phyloP scores from a whole-genome alignment of 2,888 invertebrate genomes.

The Kryphioiulus occultus region DNA sequence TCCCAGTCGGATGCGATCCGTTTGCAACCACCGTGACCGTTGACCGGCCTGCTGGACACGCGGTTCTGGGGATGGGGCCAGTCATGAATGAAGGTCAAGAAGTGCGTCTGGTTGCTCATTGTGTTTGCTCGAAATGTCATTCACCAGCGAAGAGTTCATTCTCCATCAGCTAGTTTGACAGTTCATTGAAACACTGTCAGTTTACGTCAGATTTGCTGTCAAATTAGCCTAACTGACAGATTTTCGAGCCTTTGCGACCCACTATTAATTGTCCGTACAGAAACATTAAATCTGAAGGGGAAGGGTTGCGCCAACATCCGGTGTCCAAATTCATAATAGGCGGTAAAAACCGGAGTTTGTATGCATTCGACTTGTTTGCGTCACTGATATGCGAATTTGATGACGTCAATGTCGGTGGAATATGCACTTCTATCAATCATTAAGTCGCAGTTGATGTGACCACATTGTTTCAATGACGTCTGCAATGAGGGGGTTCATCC shows the following conservation, averaged over 20 bases:
- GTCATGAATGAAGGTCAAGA: background rate
- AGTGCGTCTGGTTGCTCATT: background rate
- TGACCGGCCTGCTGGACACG: background rate
- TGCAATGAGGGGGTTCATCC: background rate
- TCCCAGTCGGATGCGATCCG: background rate
- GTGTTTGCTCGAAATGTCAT: background rate
- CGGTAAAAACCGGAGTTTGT: background rate
- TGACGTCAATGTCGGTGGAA: background rate
- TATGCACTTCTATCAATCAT: background rate
- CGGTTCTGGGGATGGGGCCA: background rate
- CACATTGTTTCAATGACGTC: background rate
- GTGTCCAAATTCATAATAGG: background rate
- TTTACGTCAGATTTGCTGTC: too few relatives aligned
- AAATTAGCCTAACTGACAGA: background rate
- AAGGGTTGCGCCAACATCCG: background rate
- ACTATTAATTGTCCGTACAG: background rate
- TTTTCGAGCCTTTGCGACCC: too few relatives aligned
- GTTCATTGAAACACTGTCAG: background rate
- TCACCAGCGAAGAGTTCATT: slow-evolving; percentile 22
- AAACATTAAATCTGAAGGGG: background rate
- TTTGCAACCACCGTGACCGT: slow-evolving; percentile 18
- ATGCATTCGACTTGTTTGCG: background rate
- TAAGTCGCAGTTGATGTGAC: too few relatives aligned
- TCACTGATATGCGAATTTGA: background rate
- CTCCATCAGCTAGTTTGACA: background rate